Base-by-base conservation (phyloP, 1,140 invertebrate genomes). In the Helicoverpa armigera region DNA sequence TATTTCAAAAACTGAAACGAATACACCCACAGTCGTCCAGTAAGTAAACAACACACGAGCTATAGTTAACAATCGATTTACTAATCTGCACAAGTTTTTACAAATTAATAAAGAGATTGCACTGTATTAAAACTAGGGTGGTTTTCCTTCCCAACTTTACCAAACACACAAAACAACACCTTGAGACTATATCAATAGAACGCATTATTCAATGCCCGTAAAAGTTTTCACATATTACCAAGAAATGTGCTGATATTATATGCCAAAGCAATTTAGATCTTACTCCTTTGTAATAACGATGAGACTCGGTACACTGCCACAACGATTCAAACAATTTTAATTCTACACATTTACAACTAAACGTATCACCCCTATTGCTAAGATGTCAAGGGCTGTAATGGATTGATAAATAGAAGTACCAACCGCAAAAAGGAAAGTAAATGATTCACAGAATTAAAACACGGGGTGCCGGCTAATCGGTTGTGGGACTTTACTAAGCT, bases 401-500 rank as follows among this genome's bases (percentile, higher is more conserved):
- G 50, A 1, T 13, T 5, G 3, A 11, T 2, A 0, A 35, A 7
- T 35, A 2, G 3, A 3, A 35, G 1, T 35, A 3, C 35, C 35
- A 35, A 16, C 23, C 0, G 1, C 1, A 18, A 35, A 23, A 13
- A 58, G 3, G 23, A 63, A 76, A 48, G 5, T 13, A 12, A 14
- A 23, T 12, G 16, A 43, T 16, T 11, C 56, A 23, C 14, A 58
- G 43, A 81, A 79, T 56, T 84, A 86, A 88, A 81, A 56, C 82
- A 81, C 84, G 80, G 90, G 91, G 91, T 85, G n/a, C n/a, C n/a
- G 80, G 73, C 85, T 93, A 93, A 93, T 94, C 92, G 87, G 86
- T 89, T 89, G 86, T 90, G 90, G 90, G 90, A 90, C 86, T 87
- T 85, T 87, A 83, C 86, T 92, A 89, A 92, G 89, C 90, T 94